Evolutionary conservation across 2,888 invertebrate species (phyloP), one percentile per base, ranked within the genome.

Genomic region (Dendrolimus houi): DNA sequence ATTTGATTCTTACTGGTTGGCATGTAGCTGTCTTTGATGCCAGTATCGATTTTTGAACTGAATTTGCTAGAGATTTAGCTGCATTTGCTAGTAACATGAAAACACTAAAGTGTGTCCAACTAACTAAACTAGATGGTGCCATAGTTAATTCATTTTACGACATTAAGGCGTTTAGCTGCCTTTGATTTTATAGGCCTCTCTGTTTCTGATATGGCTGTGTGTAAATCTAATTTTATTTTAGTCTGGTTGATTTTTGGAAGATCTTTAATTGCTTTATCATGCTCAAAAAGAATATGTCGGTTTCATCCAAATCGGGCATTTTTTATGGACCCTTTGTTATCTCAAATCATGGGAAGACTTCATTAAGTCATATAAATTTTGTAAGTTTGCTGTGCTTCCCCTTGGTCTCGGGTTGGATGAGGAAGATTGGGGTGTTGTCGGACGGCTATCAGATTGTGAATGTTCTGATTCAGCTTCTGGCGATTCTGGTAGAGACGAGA

Each of bases 191-290:
- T 53, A 55, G 54, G 55, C 59, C 59, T 41, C 54, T 66, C 61
- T 9, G 68, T 67, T 56, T 68, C 57, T 29, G 29, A 29, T 41
- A 71, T 62, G 52, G 68, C 68, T 13, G 53, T 64, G 56, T 68
- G 68, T 53, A 70, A 63, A 59, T 70, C 66, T 55, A 71, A 61
- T 57, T 69, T 68, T 13, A 69, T 68, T 64, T 64, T 66, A 8
- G 64, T 62, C 55, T 71, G 71, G n/a, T 69, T 68, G 7, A 67
- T 59, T 59, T 62, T 68, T 2, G 69, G 63, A 41, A 71, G 65
- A 7, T 17, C 55, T 56, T 68, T 71, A 6, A 71, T 54, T 9
- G 61, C 62, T 62, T 69, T 68, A 52, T 69, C 68, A 71, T 71
- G 54, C 68, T 69, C n/a, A 69, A 42, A 57, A 68, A 69, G 54